Evolutionary conservation across 35 echinoderm and acorn worm genomes (phyloP).

Genomic region (Lytechinus variegatus): DNA sequence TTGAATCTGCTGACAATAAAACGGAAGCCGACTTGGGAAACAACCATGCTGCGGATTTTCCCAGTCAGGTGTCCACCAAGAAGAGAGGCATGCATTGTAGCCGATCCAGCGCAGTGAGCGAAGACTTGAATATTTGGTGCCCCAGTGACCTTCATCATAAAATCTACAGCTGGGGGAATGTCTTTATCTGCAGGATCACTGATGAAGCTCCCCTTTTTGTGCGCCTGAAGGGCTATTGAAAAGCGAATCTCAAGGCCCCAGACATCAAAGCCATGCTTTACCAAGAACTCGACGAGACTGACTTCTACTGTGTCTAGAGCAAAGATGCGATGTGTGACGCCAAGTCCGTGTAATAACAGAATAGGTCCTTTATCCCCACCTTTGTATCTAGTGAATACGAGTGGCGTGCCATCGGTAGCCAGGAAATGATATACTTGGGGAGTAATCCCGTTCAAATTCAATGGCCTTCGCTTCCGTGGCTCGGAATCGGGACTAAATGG

Average conservation of each 20-base stretch:
- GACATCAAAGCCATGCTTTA: constrained; percentile 63
- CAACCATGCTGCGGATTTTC: constrained; percentile 68
- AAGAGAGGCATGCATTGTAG: constrained; percentile 54
- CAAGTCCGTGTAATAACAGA: constrained; percentile 64
- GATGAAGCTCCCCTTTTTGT: constrained; percentile 55
- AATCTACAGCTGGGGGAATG: constrained; percentile 69
- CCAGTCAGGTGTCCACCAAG: constrained; percentile 72
- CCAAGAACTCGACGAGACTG: constrained; percentile 68
- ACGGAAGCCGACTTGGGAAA: constrained; percentile 67
- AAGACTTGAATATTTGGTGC: constrained; percentile 65
- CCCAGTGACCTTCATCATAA: constrained; percentile 63
- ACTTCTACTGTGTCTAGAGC: constrained; percentile 61
- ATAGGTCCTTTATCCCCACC: constrained; percentile 68
- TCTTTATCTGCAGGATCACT: constrained; percentile 66
- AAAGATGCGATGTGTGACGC: constrained; percentile 62
- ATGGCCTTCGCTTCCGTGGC: constrained; percentile 25
- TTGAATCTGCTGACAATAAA: constrained; percentile 50
- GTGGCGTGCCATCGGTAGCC: constrained; percentile 61
- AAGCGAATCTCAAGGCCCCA: constrained; percentile 67
- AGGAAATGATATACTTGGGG: constrained; percentile 53
- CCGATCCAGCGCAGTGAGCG: constrained; percentile 70
- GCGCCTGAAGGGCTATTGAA: constrained; percentile 44
- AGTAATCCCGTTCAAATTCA: constrained; percentile 38
- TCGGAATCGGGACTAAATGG: constrained; percentile 49
- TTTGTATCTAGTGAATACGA: constrained; percentile 54